Evolutionary conservation across 2,888 invertebrate genomes (phyloP), one percentile per base, ranked within the genome.

Genomic region (Cyaniris semiargus): DNA sequence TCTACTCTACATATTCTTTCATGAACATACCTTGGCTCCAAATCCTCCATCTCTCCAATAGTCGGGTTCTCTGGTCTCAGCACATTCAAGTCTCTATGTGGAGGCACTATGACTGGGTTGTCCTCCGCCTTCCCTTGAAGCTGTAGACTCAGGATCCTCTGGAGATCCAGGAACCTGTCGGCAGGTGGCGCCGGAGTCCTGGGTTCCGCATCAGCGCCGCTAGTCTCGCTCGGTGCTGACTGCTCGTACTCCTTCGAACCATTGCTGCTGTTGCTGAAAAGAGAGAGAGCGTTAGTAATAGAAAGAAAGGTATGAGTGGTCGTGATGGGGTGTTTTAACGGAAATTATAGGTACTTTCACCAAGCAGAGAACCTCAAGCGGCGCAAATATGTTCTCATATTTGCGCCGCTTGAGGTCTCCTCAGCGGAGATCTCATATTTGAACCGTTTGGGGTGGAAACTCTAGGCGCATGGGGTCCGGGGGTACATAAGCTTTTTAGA

Each of bases 31-130:
- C 94, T 94, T 15, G 94, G 90, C 82, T 94, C 94, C 79, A 95
- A 84, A 71, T 95, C 95, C 84, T 96, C 95, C 88, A 97, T 89
- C 83, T 96, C 96, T 0, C 95, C 96, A 78, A 97, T 93, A 4
- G 96, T 96, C 0, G 97, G 97, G 87, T 97, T 97, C 79, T 95
- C 95, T 1, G 93, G 91, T 77, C 94, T 88, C 79, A 91, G 81
- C 27, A 94, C 88, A 79, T 95, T 95, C 71, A 95, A 92, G 81
- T 95, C 95, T 74, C 93, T 90, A 79, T 93, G 88, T 58, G 95
- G 94, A 56, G 95, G 90, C 74, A 94, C 88, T 3, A 94, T 85
- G 71, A 94, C 94, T 23, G 89, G 85, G 81, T 95, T 90, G 44
- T 95, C 95, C 3, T 95, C 94, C 6, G 90, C 89, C 76, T 94